Percentiles rank a stretch among this genome's conserved stretches.
phyloP scores from a whole-genome alignment of 2,888 invertebrate genomes.

The Arge pagana region DNA sequence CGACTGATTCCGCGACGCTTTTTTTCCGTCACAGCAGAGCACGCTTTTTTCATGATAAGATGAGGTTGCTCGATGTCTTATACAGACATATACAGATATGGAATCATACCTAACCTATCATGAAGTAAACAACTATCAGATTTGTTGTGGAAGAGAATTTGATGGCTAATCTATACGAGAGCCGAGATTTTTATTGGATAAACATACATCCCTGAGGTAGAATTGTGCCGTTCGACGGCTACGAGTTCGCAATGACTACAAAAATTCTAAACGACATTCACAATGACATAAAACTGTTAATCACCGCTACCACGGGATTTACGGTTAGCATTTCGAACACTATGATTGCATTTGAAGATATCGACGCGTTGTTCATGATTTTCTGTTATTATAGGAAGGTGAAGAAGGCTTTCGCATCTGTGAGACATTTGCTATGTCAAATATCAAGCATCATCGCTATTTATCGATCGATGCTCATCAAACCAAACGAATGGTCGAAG shows the following conservation, averaged over 20 bases:
- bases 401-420: conserved; percentile 56
- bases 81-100: too few species aligned
- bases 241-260: conserved; percentile 51
- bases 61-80: too few species aligned
- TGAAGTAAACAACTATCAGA: too few species aligned
- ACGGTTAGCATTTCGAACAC: conserved; percentile 38
- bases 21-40: too few species aligned
- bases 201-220: too few species aligned
- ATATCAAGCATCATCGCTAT: conserved; percentile 58
- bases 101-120: too few species aligned
- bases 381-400: conserved; percentile 45
- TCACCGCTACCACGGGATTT: conserved; percentile 48
- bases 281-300: conserved; percentile 49
- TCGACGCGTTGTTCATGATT: conserved; percentile 11
- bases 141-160: too few species aligned
- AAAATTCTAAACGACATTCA: conserved; percentile 48
- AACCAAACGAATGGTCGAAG: conserved; percentile 57
- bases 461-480: conserved; percentile 58
- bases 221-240: too few species aligned
- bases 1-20: too few species aligned
- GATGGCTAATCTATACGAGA: too few species aligned
- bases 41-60: too few species aligned
- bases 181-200: too few species aligned
- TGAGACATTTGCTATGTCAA: conserved; percentile 55
- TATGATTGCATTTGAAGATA: background rate